Percentiles rank a stretch among this genome's conserved stretches.
Conservation (phyloP, 2,888 invertebrate species). For the Cartodere bifasciata region DNA sequence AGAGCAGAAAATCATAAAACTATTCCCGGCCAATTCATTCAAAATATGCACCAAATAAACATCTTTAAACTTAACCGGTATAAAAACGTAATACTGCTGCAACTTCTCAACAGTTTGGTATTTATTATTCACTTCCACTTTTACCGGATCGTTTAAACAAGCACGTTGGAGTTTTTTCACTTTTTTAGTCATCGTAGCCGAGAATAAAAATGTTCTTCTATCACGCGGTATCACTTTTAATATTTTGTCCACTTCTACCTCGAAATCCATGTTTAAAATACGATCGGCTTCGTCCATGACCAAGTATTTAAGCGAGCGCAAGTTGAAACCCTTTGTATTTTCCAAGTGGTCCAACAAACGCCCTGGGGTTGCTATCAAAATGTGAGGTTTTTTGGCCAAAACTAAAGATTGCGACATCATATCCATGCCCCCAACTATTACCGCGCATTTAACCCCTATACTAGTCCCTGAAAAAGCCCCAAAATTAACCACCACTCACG, state of each 20-base stretch:
- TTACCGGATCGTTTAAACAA: slow-evolving; percentile 85
- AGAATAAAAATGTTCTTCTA: slow-evolving; percentile 85
- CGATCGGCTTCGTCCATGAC: slow-evolving; percentile 99
- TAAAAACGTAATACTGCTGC: slow-evolving; percentile 87
- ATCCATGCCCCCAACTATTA: slow-evolving; percentile 98
- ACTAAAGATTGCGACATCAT: slow-evolving; percentile 89
- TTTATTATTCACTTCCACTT: slow-evolving; percentile 91
- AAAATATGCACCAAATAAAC: slow-evolving; percentile 90
- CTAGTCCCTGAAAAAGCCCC: slow-evolving; percentile 48
- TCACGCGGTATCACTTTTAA: slow-evolving; percentile 83
- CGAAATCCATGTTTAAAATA: slow-evolving; percentile 98
- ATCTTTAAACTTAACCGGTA: slow-evolving; percentile 95
- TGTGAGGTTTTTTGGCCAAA: slow-evolving; percentile 91
- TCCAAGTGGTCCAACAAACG: slow-evolving; percentile 91
- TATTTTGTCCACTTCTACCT: slow-evolving; percentile 94
- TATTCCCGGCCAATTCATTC: slow-evolving; percentile 90
- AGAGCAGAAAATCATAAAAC: slow-evolving; percentile 93
- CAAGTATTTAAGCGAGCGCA: slow-evolving; percentile 34
- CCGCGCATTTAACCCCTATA: slow-evolving; percentile 90
- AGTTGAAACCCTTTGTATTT: slow-evolving; percentile 94
- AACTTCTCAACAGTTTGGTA: slow-evolving; percentile 97
- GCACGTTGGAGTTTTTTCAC: slow-evolving; percentile 93
- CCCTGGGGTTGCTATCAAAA: slow-evolving; percentile 95
- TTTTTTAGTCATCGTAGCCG: slow-evolving; percentile 98
- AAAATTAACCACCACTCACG: not conserved